phyloP scores from a whole-genome alignment of 2,113 vertebrate species.

The Himantopus leucocephalus region DNA sequence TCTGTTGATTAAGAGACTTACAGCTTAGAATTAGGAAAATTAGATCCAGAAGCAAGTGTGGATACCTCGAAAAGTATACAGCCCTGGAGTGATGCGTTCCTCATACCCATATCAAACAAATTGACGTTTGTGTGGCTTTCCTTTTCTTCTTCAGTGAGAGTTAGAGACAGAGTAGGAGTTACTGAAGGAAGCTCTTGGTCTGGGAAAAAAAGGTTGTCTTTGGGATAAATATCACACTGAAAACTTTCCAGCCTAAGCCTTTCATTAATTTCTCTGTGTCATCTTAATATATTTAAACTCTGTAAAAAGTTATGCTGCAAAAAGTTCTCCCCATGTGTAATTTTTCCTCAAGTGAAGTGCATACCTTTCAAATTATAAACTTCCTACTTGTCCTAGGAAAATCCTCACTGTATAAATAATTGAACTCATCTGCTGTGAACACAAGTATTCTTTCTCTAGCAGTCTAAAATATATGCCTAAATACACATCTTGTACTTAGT shows the following conservation, averaged over 20 bases:
- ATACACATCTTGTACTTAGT: slow-evolving; percentile 46
- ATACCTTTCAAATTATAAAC: slow-evolving; percentile 63
- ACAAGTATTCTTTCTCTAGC: slow-evolving; percentile 55
- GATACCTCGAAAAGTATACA: not conserved
- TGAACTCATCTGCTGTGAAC: slow-evolving; percentile 60
- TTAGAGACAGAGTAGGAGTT: not conserved
- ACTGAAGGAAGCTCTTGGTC: not conserved
- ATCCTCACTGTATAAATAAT: slow-evolving; percentile 60
- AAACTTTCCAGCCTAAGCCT: slow-evolving; percentile 37
- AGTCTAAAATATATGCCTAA: slow-evolving; percentile 51
- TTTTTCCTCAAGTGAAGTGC: slow-evolving; percentile 42
- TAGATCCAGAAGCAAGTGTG: not conserved
- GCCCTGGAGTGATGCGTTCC: not conserved
- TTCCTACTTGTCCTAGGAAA: slow-evolving; percentile 60
- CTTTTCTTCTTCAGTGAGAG: not conserved
- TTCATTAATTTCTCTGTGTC: slow-evolving; percentile 30
- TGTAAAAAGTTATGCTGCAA: slow-evolving; percentile 5
- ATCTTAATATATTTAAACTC: slow-evolving; percentile 25
- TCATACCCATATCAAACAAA: not conserved
- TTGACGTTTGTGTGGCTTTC: not conserved
- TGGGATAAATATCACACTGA: slow-evolving; percentile 13
- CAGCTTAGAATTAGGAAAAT: not conserved
- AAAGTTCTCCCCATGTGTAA: slow-evolving; percentile 14
- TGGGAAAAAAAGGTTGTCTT: slow-evolving; percentile 14
- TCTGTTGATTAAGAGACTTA: not conserved